Evolutionary conservation across 2,797 vertebrate species (phyloP).

Genomic region (Micrastur ruficollis): DNA sequence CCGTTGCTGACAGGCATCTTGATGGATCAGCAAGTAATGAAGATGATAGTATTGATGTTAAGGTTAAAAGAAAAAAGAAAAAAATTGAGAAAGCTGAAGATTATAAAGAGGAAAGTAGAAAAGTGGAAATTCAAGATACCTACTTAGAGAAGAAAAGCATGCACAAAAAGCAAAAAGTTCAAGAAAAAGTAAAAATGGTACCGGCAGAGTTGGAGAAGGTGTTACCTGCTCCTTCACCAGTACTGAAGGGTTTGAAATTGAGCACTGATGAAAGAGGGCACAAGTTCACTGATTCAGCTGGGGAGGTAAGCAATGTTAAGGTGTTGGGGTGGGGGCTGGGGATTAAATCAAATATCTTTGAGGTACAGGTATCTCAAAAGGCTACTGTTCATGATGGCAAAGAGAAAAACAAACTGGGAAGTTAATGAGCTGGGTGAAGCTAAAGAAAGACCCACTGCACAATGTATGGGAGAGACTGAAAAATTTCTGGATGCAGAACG

Average conservation of each 20-base stretch:
- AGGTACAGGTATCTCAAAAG: not conserved
- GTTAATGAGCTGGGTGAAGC: not conserved
- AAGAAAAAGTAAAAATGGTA: slow-evolving; percentile 63
- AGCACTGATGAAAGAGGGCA: slow-evolving; percentile 66
- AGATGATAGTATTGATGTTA: slow-evolving; percentile 68
- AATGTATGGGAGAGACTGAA: not conserved
- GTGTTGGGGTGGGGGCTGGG: not conserved
- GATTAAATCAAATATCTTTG: not conserved
- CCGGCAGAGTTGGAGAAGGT: slow-evolving; percentile 45
- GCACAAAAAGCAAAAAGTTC: slow-evolving; percentile 69
- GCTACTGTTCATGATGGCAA: not conserved
- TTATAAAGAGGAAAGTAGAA: slow-evolving; percentile 55
- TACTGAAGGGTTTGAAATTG: slow-evolving; percentile 65
- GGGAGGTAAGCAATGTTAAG: slow-evolving; percentile 74
- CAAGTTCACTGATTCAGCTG: slow-evolving; percentile 68
- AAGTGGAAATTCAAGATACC: slow-evolving; percentile 21
- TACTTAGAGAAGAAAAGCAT: slow-evolving; percentile 59
- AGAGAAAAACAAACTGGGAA: not conserved
- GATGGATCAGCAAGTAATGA: slow-evolving; percentile 62
- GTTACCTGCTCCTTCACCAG: not conserved
- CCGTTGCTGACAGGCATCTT: not conserved
- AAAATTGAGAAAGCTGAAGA: slow-evolving; percentile 77
- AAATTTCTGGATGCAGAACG: not conserved
- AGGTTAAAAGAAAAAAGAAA: slow-evolving; percentile 82
- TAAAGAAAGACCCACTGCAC: not conserved